Conservation (phyloP, 2,888 invertebrate genomes). For the Lasioglossum malachurum region DNA sequence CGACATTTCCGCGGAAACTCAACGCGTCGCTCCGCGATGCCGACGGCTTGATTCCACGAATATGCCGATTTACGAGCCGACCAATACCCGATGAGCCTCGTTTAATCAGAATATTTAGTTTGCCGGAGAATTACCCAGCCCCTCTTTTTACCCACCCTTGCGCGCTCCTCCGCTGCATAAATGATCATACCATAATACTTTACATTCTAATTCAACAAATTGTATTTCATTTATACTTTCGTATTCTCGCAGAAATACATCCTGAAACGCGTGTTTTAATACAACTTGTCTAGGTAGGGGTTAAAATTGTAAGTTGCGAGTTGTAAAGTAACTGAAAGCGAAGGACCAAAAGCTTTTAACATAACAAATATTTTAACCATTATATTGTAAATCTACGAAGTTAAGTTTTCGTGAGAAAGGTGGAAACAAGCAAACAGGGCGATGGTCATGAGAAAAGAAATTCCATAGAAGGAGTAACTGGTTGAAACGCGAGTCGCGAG, state of each 20-base stretch:
- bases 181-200: background rate
- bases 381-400: background rate
- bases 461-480: background rate
- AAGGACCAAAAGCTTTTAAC: background rate
- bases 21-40: background rate
- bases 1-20: constrained; percentile 3
- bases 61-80: constrained; percentile 37
- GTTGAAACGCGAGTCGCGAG: constrained; percentile 27
- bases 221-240: background rate
- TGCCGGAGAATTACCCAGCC: background rate
- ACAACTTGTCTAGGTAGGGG: background rate
- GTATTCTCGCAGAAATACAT: no score
- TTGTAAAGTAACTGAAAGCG: background rate
- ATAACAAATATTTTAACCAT: background rate
- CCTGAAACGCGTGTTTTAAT: background rate
- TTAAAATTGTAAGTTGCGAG: background rate
- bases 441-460: background rate
- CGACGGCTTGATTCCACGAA: constrained; percentile 28
- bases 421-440: background rate
- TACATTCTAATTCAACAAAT: background rate
- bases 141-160: background rate
- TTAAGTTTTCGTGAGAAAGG: background rate
- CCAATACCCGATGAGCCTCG: constrained; percentile 24
- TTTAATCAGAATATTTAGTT: constrained; percentile 10
- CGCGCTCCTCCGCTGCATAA: background rate